phyloP scores from a whole-genome alignment of 1,140 invertebrate species.

The Polypedilum vanderplanki region DNA sequence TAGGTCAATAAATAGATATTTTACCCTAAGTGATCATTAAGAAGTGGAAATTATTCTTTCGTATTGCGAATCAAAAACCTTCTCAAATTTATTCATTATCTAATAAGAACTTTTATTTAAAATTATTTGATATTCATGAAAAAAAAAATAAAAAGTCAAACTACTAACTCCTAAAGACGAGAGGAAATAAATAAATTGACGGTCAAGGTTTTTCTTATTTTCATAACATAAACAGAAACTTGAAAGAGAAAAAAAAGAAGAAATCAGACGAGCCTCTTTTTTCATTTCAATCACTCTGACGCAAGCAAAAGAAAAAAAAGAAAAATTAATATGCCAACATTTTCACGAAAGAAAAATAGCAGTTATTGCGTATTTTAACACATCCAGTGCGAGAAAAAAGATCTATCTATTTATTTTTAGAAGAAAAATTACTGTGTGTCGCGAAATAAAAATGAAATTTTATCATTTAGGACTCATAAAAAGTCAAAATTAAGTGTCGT shows the following conservation, averaged over 20 bases:
- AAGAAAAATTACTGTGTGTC: not conserved
- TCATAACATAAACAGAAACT: not conserved
- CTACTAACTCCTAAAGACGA: too few species aligned
- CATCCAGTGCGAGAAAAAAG: constrained; percentile 3
- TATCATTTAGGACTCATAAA: not conserved
- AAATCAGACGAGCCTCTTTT: not conserved
- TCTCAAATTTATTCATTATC: too few species aligned
- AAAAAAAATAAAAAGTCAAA: too few species aligned
- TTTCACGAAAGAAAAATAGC: not conserved
- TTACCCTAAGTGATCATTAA: too few species aligned
- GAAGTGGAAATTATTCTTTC: too few species aligned
- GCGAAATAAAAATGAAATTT: not conserved
- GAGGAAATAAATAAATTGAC: constrained; percentile 7
- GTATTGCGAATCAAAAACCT: too few species aligned
- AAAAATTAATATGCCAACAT: not conserved
- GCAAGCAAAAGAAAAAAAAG: not conserved
- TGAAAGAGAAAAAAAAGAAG: not conserved
- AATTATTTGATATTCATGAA: not conserved
- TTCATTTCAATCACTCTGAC: not conserved
- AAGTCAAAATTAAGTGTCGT: not conserved
- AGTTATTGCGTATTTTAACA: not conserved
- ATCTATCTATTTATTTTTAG: not conserved
- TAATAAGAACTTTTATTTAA: too few species aligned
- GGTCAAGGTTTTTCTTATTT: constrained; percentile 6
- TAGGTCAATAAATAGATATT: too few species aligned